These are phyloP conservation scores for Micoletzkya japonica DNA, from an alignment of 2,888 invertebrate species.

Conservation along the genomic window DNA sequence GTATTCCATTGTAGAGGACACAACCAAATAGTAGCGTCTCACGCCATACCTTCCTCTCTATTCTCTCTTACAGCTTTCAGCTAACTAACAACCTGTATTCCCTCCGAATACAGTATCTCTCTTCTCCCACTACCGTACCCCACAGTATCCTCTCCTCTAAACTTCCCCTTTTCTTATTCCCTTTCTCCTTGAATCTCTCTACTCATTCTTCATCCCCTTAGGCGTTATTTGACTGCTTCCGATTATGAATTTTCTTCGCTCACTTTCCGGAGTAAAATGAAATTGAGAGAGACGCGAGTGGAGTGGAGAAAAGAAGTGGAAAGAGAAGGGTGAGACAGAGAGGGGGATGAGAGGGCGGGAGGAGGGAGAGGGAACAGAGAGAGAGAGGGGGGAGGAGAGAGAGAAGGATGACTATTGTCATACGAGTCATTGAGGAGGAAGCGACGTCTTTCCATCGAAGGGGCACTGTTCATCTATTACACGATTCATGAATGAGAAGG, in stretches of 20 bases:
- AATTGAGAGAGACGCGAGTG: neutral
- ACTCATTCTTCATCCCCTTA: neutral
- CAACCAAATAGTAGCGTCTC: neutral
- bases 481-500: no score
- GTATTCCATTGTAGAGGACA: neutral
- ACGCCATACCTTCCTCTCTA: neutral
- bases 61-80: neutral
- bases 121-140: neutral
- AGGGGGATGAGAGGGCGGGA: neutral
- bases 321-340: neutral
- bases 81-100: no score
- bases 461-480: no score
- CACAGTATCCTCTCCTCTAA: neutral
- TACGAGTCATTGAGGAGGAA: no score
- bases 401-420: no score
- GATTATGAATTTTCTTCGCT: no score
- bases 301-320: neutral
- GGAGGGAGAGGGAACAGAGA: neutral
- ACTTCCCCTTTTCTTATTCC: no score
- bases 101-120: no score
- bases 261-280: no score
- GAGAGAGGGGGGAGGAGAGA: constrained; percentile 19
- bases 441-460: no score
- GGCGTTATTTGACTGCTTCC: no score
- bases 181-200: neutral